Evolutionary conservation across 1,140 invertebrate species (phyloP).

Genomic region (Chlorops oryzae): DNA sequence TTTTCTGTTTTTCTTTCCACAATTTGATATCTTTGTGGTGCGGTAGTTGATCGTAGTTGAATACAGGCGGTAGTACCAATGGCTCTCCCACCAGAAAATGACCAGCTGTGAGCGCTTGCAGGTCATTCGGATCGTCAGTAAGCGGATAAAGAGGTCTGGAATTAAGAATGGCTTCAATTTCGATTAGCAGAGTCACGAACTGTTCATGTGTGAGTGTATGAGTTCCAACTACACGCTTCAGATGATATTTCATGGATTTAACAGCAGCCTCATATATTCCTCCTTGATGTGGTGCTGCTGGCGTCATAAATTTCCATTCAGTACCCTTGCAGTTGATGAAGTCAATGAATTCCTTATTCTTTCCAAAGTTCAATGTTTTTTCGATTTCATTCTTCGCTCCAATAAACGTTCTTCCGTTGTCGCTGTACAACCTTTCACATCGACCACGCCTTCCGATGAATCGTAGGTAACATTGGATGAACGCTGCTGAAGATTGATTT

Average conservation of each 20-base stretch:
- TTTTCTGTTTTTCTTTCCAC: constrained; percentile 23
- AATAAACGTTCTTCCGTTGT: no score
- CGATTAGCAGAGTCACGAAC: constrained; percentile 23
- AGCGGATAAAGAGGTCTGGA: constrained; percentile 29
- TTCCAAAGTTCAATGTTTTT: no score
- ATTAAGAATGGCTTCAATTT: constrained; percentile 35
- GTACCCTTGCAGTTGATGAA: no score
- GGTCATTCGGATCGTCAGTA: constrained; percentile 31
- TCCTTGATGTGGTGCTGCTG: constrained; percentile 29
- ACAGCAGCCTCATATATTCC: constrained; percentile 35
- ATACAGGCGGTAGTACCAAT: constrained; percentile 20
- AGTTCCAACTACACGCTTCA: constrained; percentile 23
- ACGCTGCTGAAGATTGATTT: no score
- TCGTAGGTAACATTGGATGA: no score
- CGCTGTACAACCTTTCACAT: no score
- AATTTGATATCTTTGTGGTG: constrained; percentile 17
- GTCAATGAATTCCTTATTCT: no score
- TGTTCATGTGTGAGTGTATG: constrained; percentile 28
- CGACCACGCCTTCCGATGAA: no score
- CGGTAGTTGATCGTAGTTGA: neutral
- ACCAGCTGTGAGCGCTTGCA: constrained; percentile 35
- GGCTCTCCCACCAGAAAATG: constrained; percentile 45
- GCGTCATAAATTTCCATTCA: constrained; percentile 29
- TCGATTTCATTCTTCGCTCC: no score
- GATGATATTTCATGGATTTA: constrained; percentile 29